Evolutionary conservation across 2,888 invertebrate species (phyloP).

Genomic region (Cantharis rufa): DNA sequence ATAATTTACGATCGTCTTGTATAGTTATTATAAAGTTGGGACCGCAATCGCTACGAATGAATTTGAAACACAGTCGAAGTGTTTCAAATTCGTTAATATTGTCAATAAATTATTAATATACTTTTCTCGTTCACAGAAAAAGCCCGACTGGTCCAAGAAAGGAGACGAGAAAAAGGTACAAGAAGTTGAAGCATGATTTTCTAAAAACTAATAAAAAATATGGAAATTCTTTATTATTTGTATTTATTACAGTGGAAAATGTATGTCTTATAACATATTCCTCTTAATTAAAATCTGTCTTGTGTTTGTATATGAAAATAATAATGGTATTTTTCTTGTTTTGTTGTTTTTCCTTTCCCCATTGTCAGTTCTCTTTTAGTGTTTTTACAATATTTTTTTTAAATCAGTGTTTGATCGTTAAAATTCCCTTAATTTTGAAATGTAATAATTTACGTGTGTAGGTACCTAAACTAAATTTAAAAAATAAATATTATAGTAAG

Average conservation of each 20-base stretch:
- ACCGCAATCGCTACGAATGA: neutral
- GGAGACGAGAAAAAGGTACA: constrained; percentile 83
- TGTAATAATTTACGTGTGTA: too few species aligned
- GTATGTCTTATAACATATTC: neutral
- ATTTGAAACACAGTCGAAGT: neutral
- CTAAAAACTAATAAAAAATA: neutral
- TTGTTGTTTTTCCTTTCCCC: neutral
- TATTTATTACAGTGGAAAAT: neutral
- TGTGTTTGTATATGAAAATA: constrained; percentile 8
- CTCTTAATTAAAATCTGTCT: neutral
- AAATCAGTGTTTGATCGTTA: too few species aligned
- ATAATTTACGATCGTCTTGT: neutral
- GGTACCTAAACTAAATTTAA: too few species aligned
- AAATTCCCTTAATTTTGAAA: too few species aligned
- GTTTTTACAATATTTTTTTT: neutral
- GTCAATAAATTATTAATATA: constrained; percentile 21
- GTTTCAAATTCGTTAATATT: neutral
- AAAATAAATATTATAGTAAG: neutral
- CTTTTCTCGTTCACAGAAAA: constrained; percentile 71
- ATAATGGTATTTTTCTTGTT: neutral
- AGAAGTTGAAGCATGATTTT: constrained; percentile 81
- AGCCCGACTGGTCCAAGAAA: constrained; percentile 94
- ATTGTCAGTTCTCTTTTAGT: neutral
- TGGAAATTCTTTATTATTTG: neutral
- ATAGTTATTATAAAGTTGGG: neutral